Evolutionary conservation across 2,113 vertebrate genomes (phyloP), one percentile per base, ranked within the genome.

Genomic region (Geothlypis trichas): DNA sequence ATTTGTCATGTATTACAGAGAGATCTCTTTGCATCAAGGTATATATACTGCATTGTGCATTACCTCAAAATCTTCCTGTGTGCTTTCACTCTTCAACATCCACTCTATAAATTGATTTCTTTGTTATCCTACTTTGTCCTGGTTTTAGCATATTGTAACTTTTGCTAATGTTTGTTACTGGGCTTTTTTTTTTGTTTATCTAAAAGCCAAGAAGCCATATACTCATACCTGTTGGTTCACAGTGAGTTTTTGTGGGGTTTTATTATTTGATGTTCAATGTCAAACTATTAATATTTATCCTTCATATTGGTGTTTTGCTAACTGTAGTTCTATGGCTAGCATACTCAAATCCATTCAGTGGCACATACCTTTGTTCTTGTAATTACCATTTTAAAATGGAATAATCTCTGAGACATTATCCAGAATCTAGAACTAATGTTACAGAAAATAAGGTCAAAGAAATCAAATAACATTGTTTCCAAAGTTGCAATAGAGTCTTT

Each of bases 1-100:
- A 72, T 81, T 44, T 59, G 66, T 46, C 71, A 55, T 30, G 10
- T 89, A 18, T 91, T 83, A 30, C 23, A 57, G 4, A 85, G 44
- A 91, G 8, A 18, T 84, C 67, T 68, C 31, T 90, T 65, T 84
- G n/a, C 78, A 86, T 63, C 27, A 28, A 57, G 33, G 24, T 55
- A 44, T 74, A 87, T 63, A 73, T 86, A 89, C 72, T 96, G 96
- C 97, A 97, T 95, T 94, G 91, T 68, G 83, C 94, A 86, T 96
- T 91, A 27, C 54, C 91, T 63, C 49, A 59, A 41, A 86, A 62
- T 16, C 74, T 54, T 87, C 33, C 68, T 6, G 0, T 77, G 14
- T 85, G 14, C 37, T 90, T 92, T 51, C 31, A 47, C 5, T 84
- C 37, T 20, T 84, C 49, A 81, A 10, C 55, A 80, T 93, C 17